Percentiles rank a stretch among this genome's conserved stretches.
phyloP scores from a whole-genome alignment of 1,140 invertebrate genomes.

The Alviniconcha marisindica region DNA sequence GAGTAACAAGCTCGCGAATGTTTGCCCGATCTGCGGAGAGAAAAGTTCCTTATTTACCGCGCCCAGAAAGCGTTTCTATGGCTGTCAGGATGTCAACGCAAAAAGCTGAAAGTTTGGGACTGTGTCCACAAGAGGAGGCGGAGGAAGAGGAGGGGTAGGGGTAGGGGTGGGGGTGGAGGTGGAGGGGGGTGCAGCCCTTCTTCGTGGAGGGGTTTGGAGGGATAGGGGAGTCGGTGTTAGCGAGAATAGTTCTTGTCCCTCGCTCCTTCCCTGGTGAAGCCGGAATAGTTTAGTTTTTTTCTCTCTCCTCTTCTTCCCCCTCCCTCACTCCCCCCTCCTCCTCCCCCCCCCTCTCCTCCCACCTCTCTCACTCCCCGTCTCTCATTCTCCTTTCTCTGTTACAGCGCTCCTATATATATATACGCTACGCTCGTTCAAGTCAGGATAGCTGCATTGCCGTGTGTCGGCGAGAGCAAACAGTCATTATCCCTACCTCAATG shows the following conservation, averaged over 20 bases:
- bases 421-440: conserved; percentile 5
- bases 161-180: neutral
- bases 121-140: neutral
- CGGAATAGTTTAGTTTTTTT: no score
- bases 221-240: no score
- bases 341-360: no score
- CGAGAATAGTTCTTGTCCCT: no score
- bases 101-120: conserved; percentile 26
- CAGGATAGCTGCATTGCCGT: neutral
- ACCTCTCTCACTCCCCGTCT: no score
- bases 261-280: no score
- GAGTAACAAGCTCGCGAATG: conserved; percentile 9
- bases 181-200: no score
- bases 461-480: conserved; percentile 6
- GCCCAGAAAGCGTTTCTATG: conserved; percentile 22
- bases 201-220: no score
- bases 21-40: conserved; percentile 14
- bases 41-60: conserved; percentile 36
- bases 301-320: no score
- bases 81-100: conserved; percentile 35
- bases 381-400: no score
- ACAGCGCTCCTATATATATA: no score
- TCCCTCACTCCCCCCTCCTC: no score
- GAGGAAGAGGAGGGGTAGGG: neutral
- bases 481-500: conserved; percentile 29